Evolutionary conservation across 2,113 vertebrate species (phyloP).

Genomic region (Oryzias javanicus): DNA sequence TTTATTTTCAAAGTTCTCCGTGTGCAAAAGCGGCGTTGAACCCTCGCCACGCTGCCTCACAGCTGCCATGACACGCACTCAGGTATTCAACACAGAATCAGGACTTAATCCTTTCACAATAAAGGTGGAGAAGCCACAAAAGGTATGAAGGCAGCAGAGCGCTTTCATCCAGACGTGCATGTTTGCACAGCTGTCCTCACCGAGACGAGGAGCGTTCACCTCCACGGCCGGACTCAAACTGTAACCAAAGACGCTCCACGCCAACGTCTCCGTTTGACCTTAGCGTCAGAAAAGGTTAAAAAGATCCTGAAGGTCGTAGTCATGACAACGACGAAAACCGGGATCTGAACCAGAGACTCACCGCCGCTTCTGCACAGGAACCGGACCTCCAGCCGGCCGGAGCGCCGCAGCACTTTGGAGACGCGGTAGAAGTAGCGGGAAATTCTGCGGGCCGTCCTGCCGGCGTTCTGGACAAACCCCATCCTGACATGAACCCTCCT

Average conservation of each 20-base stretch:
- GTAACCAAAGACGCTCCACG: too few species aligned
- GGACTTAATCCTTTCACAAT: neutral
- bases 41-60: too few species aligned
- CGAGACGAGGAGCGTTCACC: too few species aligned
- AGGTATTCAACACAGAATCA: neutral
- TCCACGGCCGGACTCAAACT: too few species aligned
- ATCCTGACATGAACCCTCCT: slow-evolving; percentile 27
- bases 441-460: slow-evolving; percentile 61
- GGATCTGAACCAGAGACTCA: slow-evolving; percentile 47
- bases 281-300: too few species aligned
- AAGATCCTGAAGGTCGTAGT: too few species aligned
- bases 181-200: too few species aligned
- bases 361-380: slow-evolving; percentile 68
- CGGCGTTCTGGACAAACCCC: slow-evolving; percentile 65
- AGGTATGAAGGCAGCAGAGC: neutral
- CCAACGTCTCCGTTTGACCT: too few species aligned
- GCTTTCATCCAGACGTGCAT: neutral
- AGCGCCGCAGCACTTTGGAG: slow-evolving; percentile 62
- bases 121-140: slow-evolving; percentile 2
- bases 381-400: slow-evolving; percentile 62
- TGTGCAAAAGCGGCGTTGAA: too few species aligned
- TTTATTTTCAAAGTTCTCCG: too few species aligned
- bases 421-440: slow-evolving; percentile 64
- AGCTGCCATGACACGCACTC: neutral
- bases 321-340: too few species aligned